Conservation (phyloP, 2,113 vertebrate genomes). For the Chinchilla lanigera region DNA sequence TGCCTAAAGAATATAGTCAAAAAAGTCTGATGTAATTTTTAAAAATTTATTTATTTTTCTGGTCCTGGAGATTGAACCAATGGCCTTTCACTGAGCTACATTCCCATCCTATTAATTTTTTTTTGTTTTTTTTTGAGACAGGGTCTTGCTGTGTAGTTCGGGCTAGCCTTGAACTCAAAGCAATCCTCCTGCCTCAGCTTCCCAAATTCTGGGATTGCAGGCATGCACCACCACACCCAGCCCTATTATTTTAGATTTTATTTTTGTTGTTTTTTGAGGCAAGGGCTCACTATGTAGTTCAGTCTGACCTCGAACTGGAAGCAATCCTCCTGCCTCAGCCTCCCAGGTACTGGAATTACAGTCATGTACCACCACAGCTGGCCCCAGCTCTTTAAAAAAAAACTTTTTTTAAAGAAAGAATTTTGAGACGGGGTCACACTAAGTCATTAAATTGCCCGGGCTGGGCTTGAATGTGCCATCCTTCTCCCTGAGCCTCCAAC, state of each 20-base stretch:
- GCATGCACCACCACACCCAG: no score
- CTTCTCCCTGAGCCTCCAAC: neutral
- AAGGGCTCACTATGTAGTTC: neutral
- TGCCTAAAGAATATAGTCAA: neutral
- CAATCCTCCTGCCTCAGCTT: neutral
- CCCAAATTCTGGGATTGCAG: neutral
- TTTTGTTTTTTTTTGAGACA: neutral
- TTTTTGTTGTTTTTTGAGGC: neutral
- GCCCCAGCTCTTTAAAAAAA: neutral
- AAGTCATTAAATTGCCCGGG: neutral
- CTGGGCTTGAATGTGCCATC: neutral
- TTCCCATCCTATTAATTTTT: neutral
- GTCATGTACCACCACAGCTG: neutral
- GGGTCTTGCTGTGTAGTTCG: no score
- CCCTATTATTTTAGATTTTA: neutral
- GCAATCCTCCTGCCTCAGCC: neutral
- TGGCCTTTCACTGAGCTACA: neutral
- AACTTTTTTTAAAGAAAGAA: no score
- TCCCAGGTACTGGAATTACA: neutral
- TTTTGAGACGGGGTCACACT: neutral
- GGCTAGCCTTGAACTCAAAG: neutral
- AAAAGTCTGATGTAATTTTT: neutral
- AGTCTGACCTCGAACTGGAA: neutral
- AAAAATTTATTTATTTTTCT: neutral
- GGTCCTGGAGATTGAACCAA: neutral